Base-by-base conservation (phyloP, 2,888 invertebrate genomes). In the Xylota sylvarum region DNA sequence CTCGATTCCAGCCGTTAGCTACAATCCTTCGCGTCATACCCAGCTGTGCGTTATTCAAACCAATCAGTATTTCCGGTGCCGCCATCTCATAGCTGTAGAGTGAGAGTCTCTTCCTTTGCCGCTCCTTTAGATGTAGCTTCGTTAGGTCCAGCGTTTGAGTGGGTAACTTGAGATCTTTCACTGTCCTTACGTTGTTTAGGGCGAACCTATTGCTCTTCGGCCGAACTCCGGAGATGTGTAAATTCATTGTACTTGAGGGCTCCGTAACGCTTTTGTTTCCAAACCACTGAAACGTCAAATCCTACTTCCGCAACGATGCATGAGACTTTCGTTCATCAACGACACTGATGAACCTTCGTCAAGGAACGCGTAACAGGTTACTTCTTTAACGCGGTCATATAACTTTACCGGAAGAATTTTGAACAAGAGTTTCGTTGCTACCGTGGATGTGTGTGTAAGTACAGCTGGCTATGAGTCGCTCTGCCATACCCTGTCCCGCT, bases 131-230 rank as follows among this genome's bases (percentile, higher is more conserved):
- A 12, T 48, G 52, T 17, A 79, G 4, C 19, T 70, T 62, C 12
- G 52, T 43, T 10, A 70, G 4, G 19, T 70, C 43, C 5, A 79
- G 30, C n/a, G 79, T 64, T 30, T 79, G 64, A 30, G 55, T 37
- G 12, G 64, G 70, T 56, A 64, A 27, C 32, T 56, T 43, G 12
- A 79, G 46, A n/a, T 79, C 62, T 5, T 32, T 46, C 1, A 70
- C 64, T 0, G 83, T 77, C 37, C n/a, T n/a, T n/a, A n/a, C n/a
- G n/a, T n/a, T n/a, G n/a, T n/a, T n/a, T n/a, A 46, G 14, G n/a
- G 14, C 46, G n/a, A 46, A 46, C 46, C 17, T 46, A 9, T 46
- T 46, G 12, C 46, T 46, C 3, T 46, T 46, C 46, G 46, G 46
- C 46, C 37, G 7, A 9, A 10, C 10, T 37, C 37, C 37, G 6